Conservation (phyloP, 2,888 invertebrate species). For the Drosophila seclusa region DNA sequence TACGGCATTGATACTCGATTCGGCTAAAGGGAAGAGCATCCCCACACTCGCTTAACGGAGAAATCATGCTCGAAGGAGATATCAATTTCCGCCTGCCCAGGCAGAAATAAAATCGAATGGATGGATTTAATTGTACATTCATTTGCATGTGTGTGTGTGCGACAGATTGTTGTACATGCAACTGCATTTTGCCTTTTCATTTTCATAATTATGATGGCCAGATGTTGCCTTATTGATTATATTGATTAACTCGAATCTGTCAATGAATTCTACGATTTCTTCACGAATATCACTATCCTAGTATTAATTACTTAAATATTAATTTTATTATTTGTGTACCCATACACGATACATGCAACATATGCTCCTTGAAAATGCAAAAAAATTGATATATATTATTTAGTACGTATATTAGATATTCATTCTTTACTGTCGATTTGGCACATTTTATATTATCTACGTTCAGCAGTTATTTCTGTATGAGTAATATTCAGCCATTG, state of each 20-base stretch:
- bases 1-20: slow-evolving; percentile 23
- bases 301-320: not conserved
- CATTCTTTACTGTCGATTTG: not conserved
- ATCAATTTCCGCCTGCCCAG: slow-evolving; percentile 57
- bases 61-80: slow-evolving; percentile 22
- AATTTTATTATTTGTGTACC: not conserved
- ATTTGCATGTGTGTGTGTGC: not conserved
- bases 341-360: not conserved
- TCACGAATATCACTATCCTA: no score
- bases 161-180: not conserved
- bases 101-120: slow-evolving; percentile 30
- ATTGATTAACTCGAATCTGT: not conserved
- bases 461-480: not conserved
- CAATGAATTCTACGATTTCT: not conserved
- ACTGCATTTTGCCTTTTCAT: not conserved
- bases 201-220: not conserved
- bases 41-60: no score
- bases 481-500: not conserved
- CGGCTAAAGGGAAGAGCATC: not conserved
- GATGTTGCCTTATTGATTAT: not conserved
- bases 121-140: not conserved
- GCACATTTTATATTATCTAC: not conserved
- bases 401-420: not conserved
- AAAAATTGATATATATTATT: not conserved
- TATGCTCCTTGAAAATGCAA: not conserved